phyloP scores from a whole-genome alignment of 1,140 invertebrate species.

The Chelonus insularis region DNA sequence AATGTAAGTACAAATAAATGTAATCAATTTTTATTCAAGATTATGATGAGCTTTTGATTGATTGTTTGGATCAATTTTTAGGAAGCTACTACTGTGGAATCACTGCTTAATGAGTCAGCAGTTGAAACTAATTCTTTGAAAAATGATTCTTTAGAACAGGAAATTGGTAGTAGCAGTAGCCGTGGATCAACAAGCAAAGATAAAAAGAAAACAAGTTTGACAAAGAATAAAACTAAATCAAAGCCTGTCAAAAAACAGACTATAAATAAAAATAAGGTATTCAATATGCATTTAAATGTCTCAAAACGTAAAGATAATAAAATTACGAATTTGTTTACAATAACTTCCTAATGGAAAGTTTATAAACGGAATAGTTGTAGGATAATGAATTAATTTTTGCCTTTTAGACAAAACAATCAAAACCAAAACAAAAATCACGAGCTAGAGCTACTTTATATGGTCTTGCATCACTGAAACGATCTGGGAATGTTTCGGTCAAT shows the following conservation, averaged over 20 bases:
- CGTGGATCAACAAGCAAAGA: conserved; percentile 33
- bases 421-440: conserved; percentile 61
- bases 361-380: too few species aligned
- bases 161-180: conserved; percentile 2
- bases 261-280: conserved; percentile 30
- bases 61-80: too few species aligned
- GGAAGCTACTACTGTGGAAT: background rate
- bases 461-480: conserved; percentile 72
- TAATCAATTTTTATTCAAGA: background rate
- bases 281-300: too few species aligned
- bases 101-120: background rate
- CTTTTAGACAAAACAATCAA: conserved; percentile 57
- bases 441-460: conserved; percentile 79
- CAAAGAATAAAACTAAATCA: conserved; percentile 48
- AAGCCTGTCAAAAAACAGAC: conserved; percentile 23
- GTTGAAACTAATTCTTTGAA: background rate
- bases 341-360: too few species aligned
- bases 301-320: too few species aligned
- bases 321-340: too few species aligned
- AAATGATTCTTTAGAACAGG: background rate
- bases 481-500: conserved; percentile 77
- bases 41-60: background rate
- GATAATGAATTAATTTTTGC: too few species aligned
- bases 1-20: background rate
- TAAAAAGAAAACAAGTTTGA: conserved; percentile 33